Evolutionary conservation across 2,888 invertebrate species (phyloP).

Genomic region (Trissolcus brochymenae): DNA sequence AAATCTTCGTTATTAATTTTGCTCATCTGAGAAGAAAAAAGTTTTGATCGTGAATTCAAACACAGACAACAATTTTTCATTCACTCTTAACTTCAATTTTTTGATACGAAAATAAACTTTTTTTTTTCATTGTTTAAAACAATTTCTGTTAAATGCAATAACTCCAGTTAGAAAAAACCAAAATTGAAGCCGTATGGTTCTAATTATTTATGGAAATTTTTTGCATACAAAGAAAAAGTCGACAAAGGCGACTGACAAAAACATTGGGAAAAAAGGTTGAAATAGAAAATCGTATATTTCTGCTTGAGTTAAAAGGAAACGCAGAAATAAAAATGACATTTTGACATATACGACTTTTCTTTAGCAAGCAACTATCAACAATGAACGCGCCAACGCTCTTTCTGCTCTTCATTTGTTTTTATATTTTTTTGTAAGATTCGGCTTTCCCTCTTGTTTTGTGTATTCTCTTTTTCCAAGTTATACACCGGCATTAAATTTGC

Average conservation of each 20-base stretch:
- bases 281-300: conserved; percentile 45
- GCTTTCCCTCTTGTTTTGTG: conserved; percentile 8
- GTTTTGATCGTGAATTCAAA: background rate
- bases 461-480: conserved; percentile 23
- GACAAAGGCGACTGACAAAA: conserved; percentile 2
- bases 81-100: background rate
- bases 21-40: background rate
- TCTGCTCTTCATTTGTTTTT: conserved; percentile 44
- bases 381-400: conserved; percentile 48
- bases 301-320: conserved; percentile 44
- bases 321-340: conserved; percentile 52
- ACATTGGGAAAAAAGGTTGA: conserved; percentile 25
- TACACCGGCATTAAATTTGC: conserved; percentile 30
- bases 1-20: no score
- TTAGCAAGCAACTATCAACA: conserved; percentile 47
- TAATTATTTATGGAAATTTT: conserved; percentile 27
- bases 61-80: background rate
- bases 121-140: no score
- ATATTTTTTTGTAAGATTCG: conserved; percentile 33
- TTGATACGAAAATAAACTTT: no score
- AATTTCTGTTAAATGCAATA: background rate
- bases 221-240: background rate
- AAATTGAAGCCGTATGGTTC: background rate
- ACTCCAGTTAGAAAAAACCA: no score
- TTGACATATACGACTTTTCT: conserved; percentile 57